A percentile compares a stretch with the other conserved stretches of the same genome.
Conservation (phyloP, 2,113 vertebrate genomes). For the Aptenodytes forsteri region DNA sequence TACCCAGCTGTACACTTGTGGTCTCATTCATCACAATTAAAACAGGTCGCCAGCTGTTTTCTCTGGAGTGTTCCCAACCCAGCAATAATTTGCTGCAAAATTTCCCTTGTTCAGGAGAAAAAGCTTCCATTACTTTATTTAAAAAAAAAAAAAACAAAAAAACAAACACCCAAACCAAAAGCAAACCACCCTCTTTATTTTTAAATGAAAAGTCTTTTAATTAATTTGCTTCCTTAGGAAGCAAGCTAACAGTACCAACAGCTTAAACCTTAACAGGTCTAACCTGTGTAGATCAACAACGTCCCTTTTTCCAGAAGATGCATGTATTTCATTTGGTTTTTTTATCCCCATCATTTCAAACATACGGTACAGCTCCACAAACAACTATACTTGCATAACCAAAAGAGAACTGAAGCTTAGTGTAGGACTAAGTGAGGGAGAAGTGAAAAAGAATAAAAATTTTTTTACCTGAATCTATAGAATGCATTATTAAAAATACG, state of each 20-base stretch:
- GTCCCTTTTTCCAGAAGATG: background rate
- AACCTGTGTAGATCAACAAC: background rate
- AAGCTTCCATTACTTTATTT: background rate
- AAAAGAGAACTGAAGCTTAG: background rate
- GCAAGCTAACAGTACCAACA: background rate
- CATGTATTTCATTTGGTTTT: background rate
- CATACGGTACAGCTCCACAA: background rate
- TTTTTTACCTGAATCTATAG: background rate
- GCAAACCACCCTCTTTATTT: background rate
- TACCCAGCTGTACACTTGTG: background rate
- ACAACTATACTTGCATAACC: background rate
- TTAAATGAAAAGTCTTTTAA: background rate
- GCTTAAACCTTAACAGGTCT: background rate
- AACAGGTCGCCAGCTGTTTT: slow-evolving; percentile 12
- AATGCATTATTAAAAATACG: background rate
- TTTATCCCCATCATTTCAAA: background rate
- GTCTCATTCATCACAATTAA: background rate
- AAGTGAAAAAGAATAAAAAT: background rate
- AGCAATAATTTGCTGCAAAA: background rate
- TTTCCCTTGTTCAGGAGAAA: background rate
- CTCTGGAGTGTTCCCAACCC: background rate
- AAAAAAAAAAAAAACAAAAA: too few species aligned
- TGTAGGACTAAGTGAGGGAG: background rate
- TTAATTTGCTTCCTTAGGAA: background rate
- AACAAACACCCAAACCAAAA: too few species aligned